A percentile compares a stretch with the other conserved stretches of the same genome.
Conservation (phyloP, 2,888 invertebrate species). For the Agonum fuliginosum region DNA sequence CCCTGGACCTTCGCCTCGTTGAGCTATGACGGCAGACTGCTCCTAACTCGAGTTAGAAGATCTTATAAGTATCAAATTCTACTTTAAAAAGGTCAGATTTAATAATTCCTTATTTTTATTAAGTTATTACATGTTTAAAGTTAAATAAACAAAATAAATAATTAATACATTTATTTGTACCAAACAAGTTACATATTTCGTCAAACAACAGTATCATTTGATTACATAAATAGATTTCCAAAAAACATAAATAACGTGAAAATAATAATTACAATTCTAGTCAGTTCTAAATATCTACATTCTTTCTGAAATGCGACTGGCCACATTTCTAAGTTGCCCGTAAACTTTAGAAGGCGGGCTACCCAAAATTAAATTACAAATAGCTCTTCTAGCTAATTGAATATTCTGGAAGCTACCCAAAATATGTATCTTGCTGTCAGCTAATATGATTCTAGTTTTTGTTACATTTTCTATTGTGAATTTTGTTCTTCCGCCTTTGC, state of each 20-base stretch:
- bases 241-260: conserved; percentile 48
- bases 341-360: conserved; percentile 98
- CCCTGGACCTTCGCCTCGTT: conserved; percentile 99
- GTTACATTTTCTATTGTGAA: conserved; percentile 99
- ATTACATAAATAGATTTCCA: conserved; percentile 1
- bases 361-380: conserved; percentile 97
- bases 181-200: conserved; percentile 22
- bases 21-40: conserved; percentile 96
- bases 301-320: conserved; percentile 88
- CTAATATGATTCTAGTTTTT: conserved; percentile 97
- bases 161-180: conserved; percentile 23
- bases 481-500: conserved; percentile 97
- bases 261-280: conserved; percentile 18
- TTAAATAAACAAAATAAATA: conserved; percentile 8
- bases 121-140: not conserved
- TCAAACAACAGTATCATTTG: conserved; percentile 16
- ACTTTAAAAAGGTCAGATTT: conserved; percentile 74
- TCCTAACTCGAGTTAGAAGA: conserved; percentile 94
- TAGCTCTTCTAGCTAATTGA: conserved; percentile 92
- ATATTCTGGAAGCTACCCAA: conserved; percentile 98
- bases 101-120: conserved; percentile 34
- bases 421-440: conserved; percentile 97
- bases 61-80: conserved; percentile 96
- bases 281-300: conserved; percentile 74
- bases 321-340: conserved; percentile 92